Evolutionary conservation across 2,888 invertebrate species (phyloP), one percentile per base, ranked within the genome.

Genomic region (Clostera curtula): DNA sequence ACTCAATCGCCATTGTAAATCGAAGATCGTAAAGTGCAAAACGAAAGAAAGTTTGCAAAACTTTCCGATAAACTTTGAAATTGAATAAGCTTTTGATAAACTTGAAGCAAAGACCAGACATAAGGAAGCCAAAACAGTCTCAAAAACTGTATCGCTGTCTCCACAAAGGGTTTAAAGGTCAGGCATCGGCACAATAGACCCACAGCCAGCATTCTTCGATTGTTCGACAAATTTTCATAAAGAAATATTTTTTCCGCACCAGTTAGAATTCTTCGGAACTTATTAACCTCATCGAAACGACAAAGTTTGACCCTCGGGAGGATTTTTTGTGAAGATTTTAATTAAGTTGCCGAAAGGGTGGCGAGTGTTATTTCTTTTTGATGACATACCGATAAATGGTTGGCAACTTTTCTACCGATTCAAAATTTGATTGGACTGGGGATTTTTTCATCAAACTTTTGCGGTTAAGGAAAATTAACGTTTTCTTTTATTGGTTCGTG

Each of bases 341-440:
- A 82, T 79, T 79, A 70, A 76, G 70, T 79, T 69, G 34, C 29
- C 42, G 49, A 59, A 73, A 70, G 75, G 75, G 73, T 72, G 59
- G 57, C 53, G 57, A 58, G 58, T 64, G 64, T 77, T 72, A 75
- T 76, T 75, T 64, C 70, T 72, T 74, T 76, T 77, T 75, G 72
- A 80, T 74, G 76, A 74, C 74, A 74, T 63, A 66, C 25, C 77
- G 72, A 80, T 82, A 71, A 77, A 74, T 72, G 76, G 70, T 73
- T 62, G 48, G 56, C 56, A 57, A 69, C 66, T 64, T 49, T 33
- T 60, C 60, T 70, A 64, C 50, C 61, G 61, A 66, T 68, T 66
- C 64, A 45, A 55, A 45, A 46, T 56, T 62, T 69, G 66, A 70
- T 68, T 68, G 48, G 56, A 49, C 45, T 39, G 43, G 44, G 56